Evolutionary conservation across 1,140 invertebrate genomes (phyloP), one percentile per base, ranked within the genome.

Genomic region (Oryctes rhinoceros): DNA sequence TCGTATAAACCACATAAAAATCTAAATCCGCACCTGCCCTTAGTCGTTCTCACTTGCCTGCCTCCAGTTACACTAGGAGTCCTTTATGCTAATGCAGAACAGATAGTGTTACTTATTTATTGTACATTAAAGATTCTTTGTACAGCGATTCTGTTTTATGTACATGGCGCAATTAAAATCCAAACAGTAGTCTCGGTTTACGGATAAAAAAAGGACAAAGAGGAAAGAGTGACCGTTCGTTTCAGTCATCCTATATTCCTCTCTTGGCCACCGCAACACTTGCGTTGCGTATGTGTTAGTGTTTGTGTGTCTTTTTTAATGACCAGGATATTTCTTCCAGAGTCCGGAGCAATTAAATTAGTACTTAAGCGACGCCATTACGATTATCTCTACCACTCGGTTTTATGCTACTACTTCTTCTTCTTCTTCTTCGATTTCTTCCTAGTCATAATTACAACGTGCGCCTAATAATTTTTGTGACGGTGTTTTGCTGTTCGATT

Each of bases 41-140:
- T 71, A 5, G 59, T 76, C 81, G 82, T 83, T 77, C 48, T 75
- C 62, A 74, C 79, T 78, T 81, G 37, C 47, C 20, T 49, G 47
- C 75, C 18, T 76, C 75, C 47, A 39, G 18, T 24, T 39, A 47
- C 47, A 76, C 20, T 71, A 76, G 39, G 35, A 76, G 4, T 76
- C 79, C 65, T 77, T 78, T 81, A 81, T 83, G 80, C 67, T 78
- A 81, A 83, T 82, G 75, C 65, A 20, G 78, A 78, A 39, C 81
- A 76, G 79, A 79, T 79, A 79, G 81, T 71, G 78, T 77, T 76
- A 47, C 79, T 82, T 78, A 81, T 82, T 81, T 82, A 82, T 79
- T 77, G 77, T 65, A 37, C 77, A 76, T 44, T 76, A 76, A 76
- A 76, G 47, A 44, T 76, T 76, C 65, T 71, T 71, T 71, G 65